Evolutionary conservation across 1,140 invertebrate genomes (phyloP).

Genomic region (Idris sp.): DNA sequence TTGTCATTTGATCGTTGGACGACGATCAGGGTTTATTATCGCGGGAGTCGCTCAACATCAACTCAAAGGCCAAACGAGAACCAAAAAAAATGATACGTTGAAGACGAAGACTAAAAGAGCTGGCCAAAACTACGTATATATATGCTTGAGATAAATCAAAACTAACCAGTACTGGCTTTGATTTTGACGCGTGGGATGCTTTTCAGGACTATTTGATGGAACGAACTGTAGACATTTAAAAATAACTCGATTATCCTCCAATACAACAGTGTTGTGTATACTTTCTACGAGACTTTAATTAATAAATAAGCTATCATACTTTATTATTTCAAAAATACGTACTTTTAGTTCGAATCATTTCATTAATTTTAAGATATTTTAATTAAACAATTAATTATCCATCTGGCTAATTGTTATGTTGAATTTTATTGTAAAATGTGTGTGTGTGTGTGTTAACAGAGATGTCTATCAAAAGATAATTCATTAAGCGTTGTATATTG

Average conservation of each 20-base stretch:
- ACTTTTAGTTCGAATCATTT: no score
- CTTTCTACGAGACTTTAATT: conserved; percentile 9
- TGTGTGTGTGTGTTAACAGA: not conserved
- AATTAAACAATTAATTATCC: no score
- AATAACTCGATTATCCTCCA: conserved; percentile 22
- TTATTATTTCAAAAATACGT: not conserved
- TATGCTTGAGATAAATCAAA: conserved; percentile 73
- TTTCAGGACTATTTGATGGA: conserved; percentile 44
- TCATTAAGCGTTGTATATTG: not conserved
- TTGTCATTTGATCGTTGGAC: conserved; percentile 66
- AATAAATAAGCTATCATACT: conserved; percentile 13
- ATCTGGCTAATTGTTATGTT: no score
- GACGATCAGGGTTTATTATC: conserved; percentile 45
- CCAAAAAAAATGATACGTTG: no score
- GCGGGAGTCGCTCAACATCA: conserved; percentile 54
- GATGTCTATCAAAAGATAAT: not conserved
- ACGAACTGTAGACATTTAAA: conserved; percentile 30
- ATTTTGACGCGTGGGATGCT: conserved; percentile 70
- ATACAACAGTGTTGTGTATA: conserved; percentile 12
- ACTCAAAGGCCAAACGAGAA: conserved; percentile 49
- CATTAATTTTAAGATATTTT: no score
- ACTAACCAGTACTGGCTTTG: conserved; percentile 72
- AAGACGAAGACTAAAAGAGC: conserved; percentile 62
- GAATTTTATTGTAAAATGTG: no score
- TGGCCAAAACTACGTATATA: conserved; percentile 56